Evolutionary conservation across 2,113 vertebrate species (phyloP).

Genomic region (Centropristis striata): DNA sequence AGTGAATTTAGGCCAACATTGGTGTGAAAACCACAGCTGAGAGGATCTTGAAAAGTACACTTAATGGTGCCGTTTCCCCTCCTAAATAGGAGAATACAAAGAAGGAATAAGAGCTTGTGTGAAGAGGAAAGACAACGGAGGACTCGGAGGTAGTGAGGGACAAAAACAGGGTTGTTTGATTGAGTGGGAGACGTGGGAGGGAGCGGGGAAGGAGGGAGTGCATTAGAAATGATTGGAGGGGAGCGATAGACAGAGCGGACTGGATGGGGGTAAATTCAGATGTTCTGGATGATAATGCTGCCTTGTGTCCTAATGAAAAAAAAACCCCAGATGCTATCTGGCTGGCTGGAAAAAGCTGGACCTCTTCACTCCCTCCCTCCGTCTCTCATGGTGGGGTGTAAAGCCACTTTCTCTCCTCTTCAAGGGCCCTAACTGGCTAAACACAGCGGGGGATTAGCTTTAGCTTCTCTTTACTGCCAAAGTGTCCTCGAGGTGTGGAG

Average conservation of each 20-base stretch:
- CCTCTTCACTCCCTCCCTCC: background rate
- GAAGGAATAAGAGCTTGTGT: background rate
- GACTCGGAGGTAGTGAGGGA: constrained; percentile 29
- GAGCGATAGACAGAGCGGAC: constrained; percentile 37
- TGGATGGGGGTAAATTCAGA: constrained; percentile 67
- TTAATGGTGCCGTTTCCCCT: background rate
- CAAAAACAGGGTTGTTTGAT: constrained; percentile 56
- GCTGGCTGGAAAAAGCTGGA: constrained; percentile 48
- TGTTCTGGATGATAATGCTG: constrained; percentile 73
- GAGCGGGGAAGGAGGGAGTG: constrained; percentile 15
- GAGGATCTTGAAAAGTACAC: constrained; percentile 6
- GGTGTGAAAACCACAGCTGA: background rate
- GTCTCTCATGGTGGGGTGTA: constrained; percentile 1
- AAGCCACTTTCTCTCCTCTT: constrained; percentile 49
- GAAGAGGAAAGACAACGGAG: constrained; percentile 15
- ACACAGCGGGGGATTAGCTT: constrained; percentile 51
- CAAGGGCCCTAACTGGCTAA: constrained; percentile 52
- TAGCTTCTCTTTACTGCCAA: constrained; percentile 49
- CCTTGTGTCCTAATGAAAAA: constrained; percentile 65
- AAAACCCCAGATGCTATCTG: constrained; percentile 61
- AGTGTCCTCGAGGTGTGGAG: constrained; percentile 60
- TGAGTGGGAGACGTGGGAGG: constrained; percentile 33
- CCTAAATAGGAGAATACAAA: background rate
- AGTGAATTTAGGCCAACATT: constrained; percentile 1
- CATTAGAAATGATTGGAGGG: constrained; percentile 66